Evolutionary conservation across 2,888 invertebrate genomes (phyloP), one percentile per base, ranked within the genome.

Genomic region (Macroteleia sp.): DNA sequence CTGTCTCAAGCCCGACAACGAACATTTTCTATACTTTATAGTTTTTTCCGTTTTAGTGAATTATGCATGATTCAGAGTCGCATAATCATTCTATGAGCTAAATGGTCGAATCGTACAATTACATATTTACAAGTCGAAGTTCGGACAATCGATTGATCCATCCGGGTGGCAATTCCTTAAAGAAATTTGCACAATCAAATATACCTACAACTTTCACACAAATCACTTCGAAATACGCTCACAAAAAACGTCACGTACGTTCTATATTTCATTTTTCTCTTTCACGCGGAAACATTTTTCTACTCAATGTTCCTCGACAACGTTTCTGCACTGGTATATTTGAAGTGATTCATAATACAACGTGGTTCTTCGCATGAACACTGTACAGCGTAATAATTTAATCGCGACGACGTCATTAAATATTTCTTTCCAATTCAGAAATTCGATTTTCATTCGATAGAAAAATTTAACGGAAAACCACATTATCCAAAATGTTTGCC

Each of bases 91-190:
- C 67, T 77, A 71, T 61, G 16, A 70, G 36, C 74, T 75, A 71
- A 75, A 70, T 67, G 71, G 25, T 75, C 62, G 67, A 67, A 59
- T 75, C 61, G 48, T 70, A 71, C 70, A 70, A 56, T 75, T 79
- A 79, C 74, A 75, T 78, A 78, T 61, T 78, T 78, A 78, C 78
- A 78, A 70, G 16, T 79, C 32, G 44, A 20, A 66, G 50, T 79
- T 10, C 52, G 61, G 50, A 56, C 59, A 64, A 54, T 64, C 62
- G 54, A 42, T 34, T 10, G 41, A 48, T 64, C 77, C 52, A 50
- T 48, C 36, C 75, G 14, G 44, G 44, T 46, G 62, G 75, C 79
- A 79, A 79, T 79, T 75, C 79, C 79, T 71, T 75, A 41, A 71
- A 66, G 54, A 75, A 39, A 56, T 70, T 74, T 77, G 44, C 77